Percentiles rank a stretch among this genome's conserved stretches.
Evolutionary conservation across 2,888 invertebrate genomes (phyloP).

Genomic region (Deroplatys truncata): DNA sequence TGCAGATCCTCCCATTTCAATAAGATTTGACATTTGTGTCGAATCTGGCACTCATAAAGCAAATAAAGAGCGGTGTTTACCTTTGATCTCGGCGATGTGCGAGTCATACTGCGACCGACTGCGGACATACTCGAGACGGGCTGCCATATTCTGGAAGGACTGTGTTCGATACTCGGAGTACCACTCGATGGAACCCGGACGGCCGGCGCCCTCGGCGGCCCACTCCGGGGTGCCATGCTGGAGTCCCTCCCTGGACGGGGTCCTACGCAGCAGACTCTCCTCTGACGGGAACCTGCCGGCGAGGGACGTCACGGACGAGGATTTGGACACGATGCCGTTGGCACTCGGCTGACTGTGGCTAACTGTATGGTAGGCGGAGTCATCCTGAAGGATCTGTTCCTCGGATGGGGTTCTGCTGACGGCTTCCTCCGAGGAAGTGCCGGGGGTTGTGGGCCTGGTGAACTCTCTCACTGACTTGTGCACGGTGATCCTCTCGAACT

Average conservation of each 20-base stretch:
- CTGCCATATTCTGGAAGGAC: conserved; percentile 60
- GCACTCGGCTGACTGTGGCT: conserved; percentile 38
- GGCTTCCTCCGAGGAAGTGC: conserved; percentile 24
- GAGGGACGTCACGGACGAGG: conserved; percentile 51
- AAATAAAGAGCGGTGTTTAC: conserved; percentile 38
- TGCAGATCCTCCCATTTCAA: no score
- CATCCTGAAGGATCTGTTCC: conserved; percentile 47
- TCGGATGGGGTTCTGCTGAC: conserved; percentile 53
- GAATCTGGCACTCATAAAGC: no score
- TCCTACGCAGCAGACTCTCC: conserved; percentile 44
- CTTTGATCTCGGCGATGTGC: conserved; percentile 81
- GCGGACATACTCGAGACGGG: conserved; percentile 67
- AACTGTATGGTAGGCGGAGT: conserved; percentile 58
- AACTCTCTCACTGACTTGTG: conserved; percentile 60
- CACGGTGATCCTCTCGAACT: conserved; percentile 66
- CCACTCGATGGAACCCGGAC: conserved; percentile 46
- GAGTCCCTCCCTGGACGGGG: conserved; percentile 32
- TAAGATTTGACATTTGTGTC: no score
- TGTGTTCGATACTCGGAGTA: conserved; percentile 55
- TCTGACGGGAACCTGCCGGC: conserved; percentile 52
- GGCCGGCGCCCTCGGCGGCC: conserved; percentile 20
- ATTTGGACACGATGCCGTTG: conserved; percentile 44
- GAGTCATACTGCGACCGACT: conserved; percentile 82
- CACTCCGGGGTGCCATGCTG: conserved; percentile 33
- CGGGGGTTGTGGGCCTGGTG: conserved; percentile 32